Evolutionary conservation across 2,888 invertebrate species (phyloP).

Genomic region (Drosophila prostipennis): DNA sequence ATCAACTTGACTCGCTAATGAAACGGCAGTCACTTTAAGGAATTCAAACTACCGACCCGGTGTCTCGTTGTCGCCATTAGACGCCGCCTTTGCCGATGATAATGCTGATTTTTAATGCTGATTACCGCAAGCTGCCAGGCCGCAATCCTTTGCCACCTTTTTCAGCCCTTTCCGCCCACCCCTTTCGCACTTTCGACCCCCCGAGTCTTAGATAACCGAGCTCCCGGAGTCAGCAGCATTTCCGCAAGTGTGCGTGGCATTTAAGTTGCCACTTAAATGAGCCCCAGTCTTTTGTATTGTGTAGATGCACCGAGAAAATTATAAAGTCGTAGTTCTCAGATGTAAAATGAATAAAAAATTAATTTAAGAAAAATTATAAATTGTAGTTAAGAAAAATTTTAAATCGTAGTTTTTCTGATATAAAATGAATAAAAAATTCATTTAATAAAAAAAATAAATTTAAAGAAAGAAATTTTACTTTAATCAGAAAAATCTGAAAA

Average conservation of each 20-base stretch:
- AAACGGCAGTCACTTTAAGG: constrained; percentile 53
- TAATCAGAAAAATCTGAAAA: no score
- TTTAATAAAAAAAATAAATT: no score
- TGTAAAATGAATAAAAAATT: no score
- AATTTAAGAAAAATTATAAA: no score
- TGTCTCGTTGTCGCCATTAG: constrained; percentile 49
- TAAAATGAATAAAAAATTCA: no score
- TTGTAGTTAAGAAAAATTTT: no score
- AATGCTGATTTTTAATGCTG: constrained; percentile 62
- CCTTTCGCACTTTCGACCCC: background rate
- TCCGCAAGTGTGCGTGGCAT: constrained; percentile 57
- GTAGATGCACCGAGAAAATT: constrained; percentile 7
- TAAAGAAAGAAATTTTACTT: no score
- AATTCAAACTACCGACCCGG: constrained; percentile 25
- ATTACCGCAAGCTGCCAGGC: constrained; percentile 47
- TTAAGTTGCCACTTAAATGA: constrained; percentile 58
- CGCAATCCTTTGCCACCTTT: constrained; percentile 44
- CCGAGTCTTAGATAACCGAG: constrained; percentile 30
- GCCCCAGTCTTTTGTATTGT: constrained; percentile 28
- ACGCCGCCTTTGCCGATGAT: constrained; percentile 41
- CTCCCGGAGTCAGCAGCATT: constrained; percentile 43
- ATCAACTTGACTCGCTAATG: constrained; percentile 68
- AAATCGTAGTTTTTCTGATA: background rate
- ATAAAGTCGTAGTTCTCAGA: background rate
- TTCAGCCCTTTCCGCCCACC: background rate